Conservation (phyloP, 2,888 invertebrate genomes). For the Sepioteuthis lessoniana region DNA sequence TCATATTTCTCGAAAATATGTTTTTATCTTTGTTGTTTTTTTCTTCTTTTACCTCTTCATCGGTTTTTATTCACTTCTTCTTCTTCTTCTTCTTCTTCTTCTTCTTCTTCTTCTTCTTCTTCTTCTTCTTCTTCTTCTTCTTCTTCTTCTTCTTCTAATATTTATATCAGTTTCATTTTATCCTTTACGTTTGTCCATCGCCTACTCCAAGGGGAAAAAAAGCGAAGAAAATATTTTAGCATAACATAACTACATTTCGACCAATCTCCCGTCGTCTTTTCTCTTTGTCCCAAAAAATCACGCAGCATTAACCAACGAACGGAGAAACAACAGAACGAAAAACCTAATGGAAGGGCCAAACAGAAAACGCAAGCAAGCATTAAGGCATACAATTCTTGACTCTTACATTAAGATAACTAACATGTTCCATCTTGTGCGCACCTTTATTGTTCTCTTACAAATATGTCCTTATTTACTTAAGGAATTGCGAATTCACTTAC, state of each 20-base stretch:
- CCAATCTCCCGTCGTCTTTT: background rate
- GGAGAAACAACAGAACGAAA: background rate
- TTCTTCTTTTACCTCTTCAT: too few species aligned
- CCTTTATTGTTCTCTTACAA: background rate
- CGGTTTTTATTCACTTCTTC: too few species aligned
- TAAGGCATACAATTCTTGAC: background rate
- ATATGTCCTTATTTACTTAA: background rate
- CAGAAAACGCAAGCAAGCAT: background rate
- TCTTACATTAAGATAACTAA: background rate
- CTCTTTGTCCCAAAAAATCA: background rate
- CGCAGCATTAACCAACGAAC: background rate
- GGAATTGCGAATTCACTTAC: background rate
- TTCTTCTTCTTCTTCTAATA: too few species aligned
- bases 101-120: too few species aligned
- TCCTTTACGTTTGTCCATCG: background rate
- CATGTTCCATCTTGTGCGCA: background rate
- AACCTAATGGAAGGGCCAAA: background rate
- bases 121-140: too few species aligned
- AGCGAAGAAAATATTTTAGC: background rate
- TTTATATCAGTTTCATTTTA: too few species aligned
- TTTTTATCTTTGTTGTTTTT: too few species aligned
- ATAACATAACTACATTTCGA: background rate
- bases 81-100: too few species aligned
- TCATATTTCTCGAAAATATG: too few species aligned
- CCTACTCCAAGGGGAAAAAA: background rate